Evolutionary conservation across 2,888 invertebrate species (phyloP), one percentile per base, ranked within the genome.

Genomic region (Spodoptera littoralis): DNA sequence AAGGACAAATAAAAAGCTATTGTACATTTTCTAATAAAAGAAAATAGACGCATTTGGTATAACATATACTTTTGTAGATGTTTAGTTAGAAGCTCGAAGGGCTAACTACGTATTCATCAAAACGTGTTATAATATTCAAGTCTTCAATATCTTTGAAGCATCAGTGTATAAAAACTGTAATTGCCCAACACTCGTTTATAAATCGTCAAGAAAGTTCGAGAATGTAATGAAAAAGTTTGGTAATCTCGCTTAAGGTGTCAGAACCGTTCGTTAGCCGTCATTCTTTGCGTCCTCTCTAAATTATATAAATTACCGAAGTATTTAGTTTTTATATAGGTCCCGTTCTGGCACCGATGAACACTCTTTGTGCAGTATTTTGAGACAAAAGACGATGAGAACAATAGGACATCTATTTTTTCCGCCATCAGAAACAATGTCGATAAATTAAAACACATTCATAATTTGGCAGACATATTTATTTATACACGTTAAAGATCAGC

Each of bases 381-480:
- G 75, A 81, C 79, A 82, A 81, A 81, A 79, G 77, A 59, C 55
- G 48, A 44, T 54, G 72, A 76, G 79, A 84, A 85, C 84, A 84
- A 85, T 84, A 70, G 77, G 41, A 74, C 68, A 66, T 75, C 66
- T 62, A 65, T 68, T 79, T 77, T 79, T 76, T 64, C 47, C 45
- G 27, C 50, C 51, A 18, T 43, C 51, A 49, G 46, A 45, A 53
- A 58, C 61, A 59, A 70, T 60, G 48, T 68, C 53, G 27, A 76
- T 62, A 83, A 88, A 90, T 86, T 77, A 88, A 91, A 88, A 84
- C 79, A 84, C 80, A 70, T 73, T 73, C 74, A 18, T 91, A 90
- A 94, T 94, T 94, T 94, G 94, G 94, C 94, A 94, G 94, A 94
- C 93, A 93, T 93, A 92, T 94, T 94, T 93, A 93, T 93, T 94